phyloP scores from a whole-genome alignment of 2,888 invertebrate species.

The Homarus gammarus region DNA sequence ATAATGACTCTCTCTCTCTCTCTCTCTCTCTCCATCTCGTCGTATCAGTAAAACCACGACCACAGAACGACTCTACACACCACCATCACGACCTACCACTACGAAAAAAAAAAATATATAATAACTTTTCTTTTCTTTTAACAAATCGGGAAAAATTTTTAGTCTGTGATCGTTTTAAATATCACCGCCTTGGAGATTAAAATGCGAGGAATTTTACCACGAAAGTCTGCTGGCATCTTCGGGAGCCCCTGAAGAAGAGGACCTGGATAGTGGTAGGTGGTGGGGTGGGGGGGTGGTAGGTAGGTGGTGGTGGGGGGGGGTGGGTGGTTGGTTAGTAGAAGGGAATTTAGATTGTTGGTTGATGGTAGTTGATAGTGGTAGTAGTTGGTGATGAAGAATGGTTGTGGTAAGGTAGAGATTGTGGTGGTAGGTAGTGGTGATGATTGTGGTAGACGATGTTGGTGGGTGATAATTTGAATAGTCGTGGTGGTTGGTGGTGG shows the following conservation, averaged over 20 bases:
- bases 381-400: neutral
- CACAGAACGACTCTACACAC: neutral
- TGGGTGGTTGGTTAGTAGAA: neutral
- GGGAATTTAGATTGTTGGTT: no score
- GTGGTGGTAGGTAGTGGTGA: conserved; percentile 13
- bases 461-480: neutral
- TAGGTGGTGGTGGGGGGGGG: neutral
- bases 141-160: conserved; percentile 43
- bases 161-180: conserved; percentile 49
- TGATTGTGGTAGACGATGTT: neutral
- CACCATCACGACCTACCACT: conserved; percentile 18
- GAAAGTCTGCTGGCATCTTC: conserved; percentile 28
- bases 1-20: conserved; percentile 16
- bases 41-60: neutral
- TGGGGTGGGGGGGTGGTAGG: neutral
- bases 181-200: conserved; percentile 34
- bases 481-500: neutral
- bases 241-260: neutral
- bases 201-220: conserved; percentile 46
- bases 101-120: neutral
- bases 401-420: neutral
- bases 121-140: conserved; percentile 37
- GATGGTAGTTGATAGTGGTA: neutral
- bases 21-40: neutral
- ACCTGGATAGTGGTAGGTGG: neutral